Evolutionary conservation across 2,888 invertebrate species (phyloP).

Genomic region (Griposia aprilina): DNA sequence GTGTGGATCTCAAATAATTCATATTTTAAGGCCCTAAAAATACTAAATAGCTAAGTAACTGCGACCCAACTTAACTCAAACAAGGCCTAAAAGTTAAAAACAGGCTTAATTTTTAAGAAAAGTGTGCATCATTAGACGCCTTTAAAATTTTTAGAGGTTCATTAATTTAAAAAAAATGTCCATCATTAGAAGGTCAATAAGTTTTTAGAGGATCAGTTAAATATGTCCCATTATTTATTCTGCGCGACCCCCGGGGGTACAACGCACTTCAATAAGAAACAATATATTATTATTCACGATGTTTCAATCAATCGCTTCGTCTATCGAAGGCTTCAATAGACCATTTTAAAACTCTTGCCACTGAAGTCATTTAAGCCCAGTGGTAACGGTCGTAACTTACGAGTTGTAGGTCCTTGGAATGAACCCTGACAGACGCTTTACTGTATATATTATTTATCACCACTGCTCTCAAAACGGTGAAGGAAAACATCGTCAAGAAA

Average conservation of each 20-base stretch:
- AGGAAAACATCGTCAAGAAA: too few relatives aligned
- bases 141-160: not conserved
- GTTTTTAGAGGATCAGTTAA: too few relatives aligned
- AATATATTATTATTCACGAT: not conserved
- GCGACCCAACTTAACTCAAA: not conserved
- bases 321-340: too few relatives aligned
- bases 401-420: too few relatives aligned
- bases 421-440: too few relatives aligned
- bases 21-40: not conserved
- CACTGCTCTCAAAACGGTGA: too few relatives aligned
- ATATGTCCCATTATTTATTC: not conserved
- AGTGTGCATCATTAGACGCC: too few relatives aligned
- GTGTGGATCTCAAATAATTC: not conserved
- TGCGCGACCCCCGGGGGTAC: rapidly evolving
- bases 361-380: not conserved
- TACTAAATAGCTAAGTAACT: not conserved
- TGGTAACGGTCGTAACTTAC: too few relatives aligned
- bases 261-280: not conserved
- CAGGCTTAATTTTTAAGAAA: too few relatives aligned
- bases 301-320: not conserved
- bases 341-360: not conserved
- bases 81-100: too few relatives aligned
- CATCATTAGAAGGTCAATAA: too few relatives aligned
- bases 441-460: too few relatives aligned
- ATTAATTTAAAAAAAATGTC: not conserved